Conservation (phyloP, 2,113 vertebrate species). For the Epinephelus cyanopodus region DNA sequence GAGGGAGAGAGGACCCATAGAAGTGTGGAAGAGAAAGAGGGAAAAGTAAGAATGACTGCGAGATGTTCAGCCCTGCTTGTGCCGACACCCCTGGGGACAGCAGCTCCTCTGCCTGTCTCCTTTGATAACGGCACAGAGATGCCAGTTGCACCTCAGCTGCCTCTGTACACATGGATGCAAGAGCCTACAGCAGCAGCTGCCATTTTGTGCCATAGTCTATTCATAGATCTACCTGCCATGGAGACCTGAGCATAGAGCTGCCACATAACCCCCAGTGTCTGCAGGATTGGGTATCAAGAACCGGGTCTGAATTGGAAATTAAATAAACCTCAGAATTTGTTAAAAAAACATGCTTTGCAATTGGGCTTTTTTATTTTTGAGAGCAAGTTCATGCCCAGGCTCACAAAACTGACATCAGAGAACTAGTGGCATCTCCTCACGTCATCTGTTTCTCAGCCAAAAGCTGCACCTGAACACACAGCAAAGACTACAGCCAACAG, state of each 20-base stretch:
- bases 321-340: not conserved
- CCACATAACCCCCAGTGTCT: conserved; percentile 29
- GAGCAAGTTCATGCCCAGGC: not conserved
- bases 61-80: conserved; percentile 39
- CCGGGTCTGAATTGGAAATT: conserved; percentile 12
- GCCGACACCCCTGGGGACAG: conserved; percentile 37
- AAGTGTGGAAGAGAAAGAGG: conserved; percentile 5
- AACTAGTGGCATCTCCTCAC: too few relatives aligned
- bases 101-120: conserved; percentile 62
- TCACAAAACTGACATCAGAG: too few relatives aligned
- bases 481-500: too few relatives aligned
- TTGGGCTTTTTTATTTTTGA: not conserved
- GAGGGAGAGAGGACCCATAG: not conserved
- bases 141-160: conserved; percentile 57
- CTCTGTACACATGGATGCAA: conserved; percentile 30
- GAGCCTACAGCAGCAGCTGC: conserved; percentile 52
- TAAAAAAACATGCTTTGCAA: conserved; percentile 10
- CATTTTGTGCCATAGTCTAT: conserved; percentile 67
- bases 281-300: not conserved
- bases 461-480: too few relatives aligned
- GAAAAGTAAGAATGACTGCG: conserved; percentile 29
- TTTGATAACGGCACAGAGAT: conserved; percentile 68
- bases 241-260: conserved; percentile 37
- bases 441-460: too few relatives aligned
- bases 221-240: conserved; percentile 53